phyloP scores from a whole-genome alignment of 2,113 vertebrate genomes.

The Cochlearius cochlearius region DNA sequence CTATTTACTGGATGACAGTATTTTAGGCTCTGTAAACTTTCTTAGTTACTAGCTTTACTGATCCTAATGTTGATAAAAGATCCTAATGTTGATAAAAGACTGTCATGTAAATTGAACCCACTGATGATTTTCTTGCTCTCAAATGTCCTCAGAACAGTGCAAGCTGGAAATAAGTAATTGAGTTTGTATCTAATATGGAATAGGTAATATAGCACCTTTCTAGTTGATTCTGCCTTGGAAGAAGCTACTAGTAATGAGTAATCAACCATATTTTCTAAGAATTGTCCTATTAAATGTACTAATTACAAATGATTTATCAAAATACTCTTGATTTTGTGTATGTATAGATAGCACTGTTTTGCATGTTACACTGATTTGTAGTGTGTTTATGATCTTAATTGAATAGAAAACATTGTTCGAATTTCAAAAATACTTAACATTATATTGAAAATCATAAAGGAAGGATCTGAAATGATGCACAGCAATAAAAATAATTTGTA shows the following conservation, averaged over 20 bases:
- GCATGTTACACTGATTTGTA: background rate
- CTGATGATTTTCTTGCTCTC: background rate
- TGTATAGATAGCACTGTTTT: background rate
- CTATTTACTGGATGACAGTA: background rate
- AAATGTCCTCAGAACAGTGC: background rate
- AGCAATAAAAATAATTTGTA: background rate
- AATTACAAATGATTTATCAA: background rate
- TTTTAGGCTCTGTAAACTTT: background rate
- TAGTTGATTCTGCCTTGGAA: background rate
- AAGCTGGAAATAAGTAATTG: background rate
- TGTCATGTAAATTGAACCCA: background rate
- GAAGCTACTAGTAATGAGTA: background rate
- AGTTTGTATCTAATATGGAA: background rate
- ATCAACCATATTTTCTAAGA: background rate
- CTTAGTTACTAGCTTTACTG: background rate
- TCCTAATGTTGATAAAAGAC: background rate
- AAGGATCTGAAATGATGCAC: background rate
- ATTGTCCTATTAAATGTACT: background rate
- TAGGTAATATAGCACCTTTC: background rate
- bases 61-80: background rate
- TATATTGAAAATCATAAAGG: background rate
- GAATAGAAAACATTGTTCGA: background rate
- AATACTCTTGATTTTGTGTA: fast-evolving
- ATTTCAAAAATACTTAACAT: background rate
- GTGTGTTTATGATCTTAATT: background rate